These are phyloP conservation scores for Tanypteryx hageni DNA, from an alignment of 2,888 invertebrate genomes.

Conservation along the genomic window DNA sequence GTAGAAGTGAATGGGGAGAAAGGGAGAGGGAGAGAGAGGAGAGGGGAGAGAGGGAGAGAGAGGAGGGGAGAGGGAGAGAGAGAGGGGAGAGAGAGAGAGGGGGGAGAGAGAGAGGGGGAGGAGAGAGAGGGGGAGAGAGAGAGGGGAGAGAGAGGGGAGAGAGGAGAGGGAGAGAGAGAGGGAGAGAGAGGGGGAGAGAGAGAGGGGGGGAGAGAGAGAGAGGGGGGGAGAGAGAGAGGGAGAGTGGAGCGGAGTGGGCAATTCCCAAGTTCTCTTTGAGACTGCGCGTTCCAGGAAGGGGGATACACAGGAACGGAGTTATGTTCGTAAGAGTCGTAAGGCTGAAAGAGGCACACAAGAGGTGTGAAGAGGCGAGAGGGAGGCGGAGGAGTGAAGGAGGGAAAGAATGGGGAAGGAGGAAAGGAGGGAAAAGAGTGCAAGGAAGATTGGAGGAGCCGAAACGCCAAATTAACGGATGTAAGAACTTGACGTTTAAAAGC, in stretches of 20 bases:
- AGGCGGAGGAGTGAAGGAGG: neutral
- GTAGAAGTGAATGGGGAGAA: neutral
- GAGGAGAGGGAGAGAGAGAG: too few relatives aligned
- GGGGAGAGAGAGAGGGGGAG: neutral
- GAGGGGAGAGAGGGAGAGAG: too few relatives aligned
- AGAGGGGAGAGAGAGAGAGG: neutral
- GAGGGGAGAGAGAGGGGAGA: too few relatives aligned
- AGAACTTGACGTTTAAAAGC: neutral
- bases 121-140: neutral
- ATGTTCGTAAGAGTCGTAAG: constrained; percentile 21
- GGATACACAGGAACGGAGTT: neutral
- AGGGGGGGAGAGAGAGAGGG: constrained; percentile 8
- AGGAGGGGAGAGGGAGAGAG: neutral
- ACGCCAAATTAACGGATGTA: neutral
- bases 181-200: neutral
- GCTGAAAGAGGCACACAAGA: neutral
- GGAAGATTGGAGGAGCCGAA: neutral
- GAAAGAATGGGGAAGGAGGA: neutral
- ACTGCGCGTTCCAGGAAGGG: neutral
- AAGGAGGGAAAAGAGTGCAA: neutral
- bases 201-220: neutral
- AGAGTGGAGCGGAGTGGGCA: neutral
- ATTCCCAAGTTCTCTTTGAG: neutral
- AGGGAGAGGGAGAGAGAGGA: neutral
- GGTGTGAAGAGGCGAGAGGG: neutral